phyloP scores from a whole-genome alignment of 2,113 vertebrate genomes.

The Toxotes chatareus region DNA sequence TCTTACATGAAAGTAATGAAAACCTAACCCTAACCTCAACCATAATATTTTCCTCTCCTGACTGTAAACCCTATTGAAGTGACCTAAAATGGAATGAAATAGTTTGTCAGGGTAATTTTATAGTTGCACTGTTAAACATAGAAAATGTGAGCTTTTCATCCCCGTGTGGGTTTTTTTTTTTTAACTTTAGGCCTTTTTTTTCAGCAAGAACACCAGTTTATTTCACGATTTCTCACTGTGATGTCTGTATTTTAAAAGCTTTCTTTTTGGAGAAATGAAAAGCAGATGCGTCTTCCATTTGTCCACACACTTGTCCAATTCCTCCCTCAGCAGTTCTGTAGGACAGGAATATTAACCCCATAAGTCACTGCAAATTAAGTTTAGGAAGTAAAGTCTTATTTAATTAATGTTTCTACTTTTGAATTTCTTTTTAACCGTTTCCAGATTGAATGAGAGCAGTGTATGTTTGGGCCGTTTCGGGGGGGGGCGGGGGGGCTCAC shows the following conservation, averaged over 20 bases:
- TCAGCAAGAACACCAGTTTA: no score
- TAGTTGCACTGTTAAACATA: background rate
- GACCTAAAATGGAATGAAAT: background rate
- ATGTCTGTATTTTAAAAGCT: no score
- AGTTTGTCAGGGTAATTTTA: background rate
- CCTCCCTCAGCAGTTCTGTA: background rate
- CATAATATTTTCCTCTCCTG: background rate
- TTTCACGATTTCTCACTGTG: no score
- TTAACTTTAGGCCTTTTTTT: background rate
- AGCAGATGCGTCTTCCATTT: background rate
- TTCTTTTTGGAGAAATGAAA: background rate
- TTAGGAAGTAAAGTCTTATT: slow-evolving; percentile 4
- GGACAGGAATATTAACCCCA: slow-evolving; percentile 31
- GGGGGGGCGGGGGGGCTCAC: background rate
- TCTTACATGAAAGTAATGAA: background rate
- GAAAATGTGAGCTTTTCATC: no score
- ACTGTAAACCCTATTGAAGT: background rate
- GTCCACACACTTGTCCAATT: background rate
- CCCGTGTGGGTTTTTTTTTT: background rate
- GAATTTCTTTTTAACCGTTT: background rate
- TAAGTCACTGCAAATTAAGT: slow-evolving; percentile 1
- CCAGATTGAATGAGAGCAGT: slow-evolving; percentile 23
- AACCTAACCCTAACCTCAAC: background rate
- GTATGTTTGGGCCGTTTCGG: background rate
- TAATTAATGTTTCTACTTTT: slow-evolving; percentile 1